Base-by-base conservation (phyloP, 2,888 invertebrate genomes). In the Drosophila fungiperda region DNA sequence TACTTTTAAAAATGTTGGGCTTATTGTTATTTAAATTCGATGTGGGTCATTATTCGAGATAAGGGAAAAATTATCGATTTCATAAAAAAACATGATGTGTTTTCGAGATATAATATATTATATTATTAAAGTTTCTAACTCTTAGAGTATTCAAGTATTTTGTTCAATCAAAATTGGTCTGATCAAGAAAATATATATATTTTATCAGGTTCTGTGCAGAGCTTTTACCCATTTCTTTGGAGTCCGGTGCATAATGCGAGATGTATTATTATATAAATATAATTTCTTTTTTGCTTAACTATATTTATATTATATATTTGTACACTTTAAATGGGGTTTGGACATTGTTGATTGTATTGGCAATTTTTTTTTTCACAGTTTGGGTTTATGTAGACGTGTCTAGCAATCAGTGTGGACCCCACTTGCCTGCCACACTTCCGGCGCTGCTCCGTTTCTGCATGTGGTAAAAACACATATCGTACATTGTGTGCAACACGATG, bases 401-500 rank as follows among this genome's bases (percentile, higher is more conserved):
- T 59, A 9, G 53, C 33, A 54, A 69, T 60, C 68, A 68, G 57
- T 58, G 23, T 58, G 26, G 20, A 23, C 35, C 11, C 35, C 17
- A 55, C 7, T 38, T 38, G 42, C 35, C 2, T 7, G n/a, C 17
- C 61, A 6, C 23, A 23, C 9, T 26, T 26, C 23, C 12, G 8
- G 33, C 3, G 7, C 29, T 29, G 33, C 7, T 7, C 29, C 29
- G 4, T 32, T 29, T 32, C 32, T 45, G 63, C 36, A 49, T 32
- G 57, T 38, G 52, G 53, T 58, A 48, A 58, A 53, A 50, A 58
- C 68, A 78, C 69, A 67, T 58, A 70, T 73, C 72, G 69, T 68
- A 70, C 63, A 71, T 75, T 52, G 58, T 64, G 71, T 58, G 73
- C 61, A 66, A 76, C 73, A 78, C 69, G 76, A 70, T 77, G 84